Evolutionary conservation across 2,797 vertebrate genomes (phyloP).

Genomic region (Cossypha caffra): DNA sequence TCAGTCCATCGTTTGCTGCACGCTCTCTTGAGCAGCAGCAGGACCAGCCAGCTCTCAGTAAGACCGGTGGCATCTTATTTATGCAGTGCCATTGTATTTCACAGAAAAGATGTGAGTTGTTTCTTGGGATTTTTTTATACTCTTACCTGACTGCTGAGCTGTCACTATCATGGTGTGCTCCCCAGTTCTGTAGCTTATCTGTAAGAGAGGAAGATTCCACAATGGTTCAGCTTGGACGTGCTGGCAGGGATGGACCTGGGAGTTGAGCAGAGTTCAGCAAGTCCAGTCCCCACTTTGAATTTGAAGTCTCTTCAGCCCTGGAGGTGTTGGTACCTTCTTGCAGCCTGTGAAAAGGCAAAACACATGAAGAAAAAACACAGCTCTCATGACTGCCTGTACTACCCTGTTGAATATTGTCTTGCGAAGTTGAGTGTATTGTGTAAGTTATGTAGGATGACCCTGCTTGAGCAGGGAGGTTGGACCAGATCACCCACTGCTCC

Average conservation of each 20-base stretch:
- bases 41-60: not conserved
- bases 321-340: not conserved
- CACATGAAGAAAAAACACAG: not conserved
- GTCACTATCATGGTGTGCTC: rapidly evolving
- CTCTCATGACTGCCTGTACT: not conserved
- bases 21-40: not conserved
- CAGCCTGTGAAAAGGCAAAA: not conserved
- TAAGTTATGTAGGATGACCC: not conserved
- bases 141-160: rapidly evolving
- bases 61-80: not conserved
- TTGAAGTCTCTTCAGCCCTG: not conserved
- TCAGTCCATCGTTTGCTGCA: rapidly evolving
- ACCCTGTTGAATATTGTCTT: not conserved
- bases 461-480: not conserved
- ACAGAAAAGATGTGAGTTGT: not conserved
- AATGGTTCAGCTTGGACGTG: not conserved
- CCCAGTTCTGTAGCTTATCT: not conserved
- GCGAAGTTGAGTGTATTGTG: not conserved
- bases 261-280: not conserved
- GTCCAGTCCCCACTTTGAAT: not conserved
- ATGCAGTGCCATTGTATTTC: not conserved
- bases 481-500: not conserved
- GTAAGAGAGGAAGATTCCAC: not conserved
- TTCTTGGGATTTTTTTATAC: not conserved
- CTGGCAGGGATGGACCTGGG: not conserved